Base-by-base conservation (phyloP, 2,888 invertebrate genomes). In the Disparrhopalites patrizii region DNA sequence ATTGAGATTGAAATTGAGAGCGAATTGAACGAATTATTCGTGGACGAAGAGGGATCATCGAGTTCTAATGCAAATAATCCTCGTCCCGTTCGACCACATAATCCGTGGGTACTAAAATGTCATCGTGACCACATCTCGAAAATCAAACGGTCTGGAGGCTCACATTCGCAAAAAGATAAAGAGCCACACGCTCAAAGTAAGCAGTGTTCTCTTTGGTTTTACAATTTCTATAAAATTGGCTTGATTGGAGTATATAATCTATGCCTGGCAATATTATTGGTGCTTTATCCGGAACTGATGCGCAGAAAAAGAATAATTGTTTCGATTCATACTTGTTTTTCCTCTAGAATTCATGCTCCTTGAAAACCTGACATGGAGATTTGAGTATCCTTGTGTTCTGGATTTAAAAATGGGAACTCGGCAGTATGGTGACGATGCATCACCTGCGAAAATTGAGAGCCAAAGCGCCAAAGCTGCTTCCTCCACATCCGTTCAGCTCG, bases 321-420 rank as follows among this genome's bases (percentile, higher is more conserved):
- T n/a, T n/a, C n/a, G n/a, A n/a, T n/a, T n/a, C n/a, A n/a, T n/a
- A n/a, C n/a, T n/a, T n/a, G n/a, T n/a, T n/a, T n/a, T n/a, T n/a
- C n/a, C n/a, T 68, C 47, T 69, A 81, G 81, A 82, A 75, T 85
- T 84, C 74, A 81, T 85, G 43, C 76, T 85, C 50, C 77, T 85
- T 62, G 85, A 85, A 77, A 85, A 85, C 77, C 77, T 85, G 38
- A 83, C 83, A n/a, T 80, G 80, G 55, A 77, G 80, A 66, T 84
- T 81, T 77, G 76, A 79, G 57, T 78, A 80, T 65, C 85, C 85
- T 0, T 83, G 83, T 76, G 80, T 84, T 23, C 77, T 84, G 61
- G 84, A 84, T 73, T 77, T 84, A 61, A 84, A 84, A 76, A 82
- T 84, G 82, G 83, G 84, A 15, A 82, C 81, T 2, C 76, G 83